phyloP scores from a whole-genome alignment of 2,113 vertebrate species.

The Nicator chloris region DNA sequence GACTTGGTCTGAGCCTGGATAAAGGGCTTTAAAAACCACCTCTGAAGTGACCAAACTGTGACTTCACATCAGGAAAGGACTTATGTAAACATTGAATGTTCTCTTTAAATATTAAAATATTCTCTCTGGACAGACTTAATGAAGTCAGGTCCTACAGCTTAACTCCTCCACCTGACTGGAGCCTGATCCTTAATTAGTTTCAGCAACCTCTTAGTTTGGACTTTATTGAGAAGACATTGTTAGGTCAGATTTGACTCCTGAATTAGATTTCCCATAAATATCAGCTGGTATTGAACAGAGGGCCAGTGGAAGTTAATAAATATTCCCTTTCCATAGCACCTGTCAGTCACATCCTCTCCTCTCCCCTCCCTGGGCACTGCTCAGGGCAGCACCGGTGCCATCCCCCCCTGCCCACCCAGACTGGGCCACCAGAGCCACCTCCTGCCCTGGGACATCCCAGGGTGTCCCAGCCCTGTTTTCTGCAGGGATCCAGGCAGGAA shows the following conservation, averaged over 20 bases:
- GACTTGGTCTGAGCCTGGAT: neutral
- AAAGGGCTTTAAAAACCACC: constrained; percentile 38
- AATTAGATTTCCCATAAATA: constrained; percentile 44
- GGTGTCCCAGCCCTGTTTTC: neutral
- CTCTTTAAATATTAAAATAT: constrained; percentile 69
- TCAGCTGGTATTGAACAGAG: neutral
- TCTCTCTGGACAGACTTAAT: constrained; percentile 54
- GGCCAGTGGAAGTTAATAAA: constrained; percentile 1
- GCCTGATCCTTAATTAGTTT: constrained; percentile 59
- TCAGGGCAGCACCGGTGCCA: neutral
- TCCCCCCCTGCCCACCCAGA: neutral
- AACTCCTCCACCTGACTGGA: constrained; percentile 35
- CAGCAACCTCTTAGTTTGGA: constrained; percentile 7
- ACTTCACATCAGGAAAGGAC: constrained; percentile 8
- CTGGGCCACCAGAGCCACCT: neutral
- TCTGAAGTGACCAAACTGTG: constrained; percentile 21
- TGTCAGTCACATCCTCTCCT: neutral
- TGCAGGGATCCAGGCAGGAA: neutral
- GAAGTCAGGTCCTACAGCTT: constrained; percentile 44
- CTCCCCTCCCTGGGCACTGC: neutral
- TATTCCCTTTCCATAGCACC: neutral
- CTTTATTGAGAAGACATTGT: constrained; percentile 25
- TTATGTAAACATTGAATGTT: constrained; percentile 58
- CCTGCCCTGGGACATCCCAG: neutral
- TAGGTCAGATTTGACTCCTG: constrained; percentile 22